A percentile compares a stretch with the other conserved stretches of the same genome.
phyloP scores from a whole-genome alignment of 2,113 vertebrate genomes.

The Pteropus alecto region DNA sequence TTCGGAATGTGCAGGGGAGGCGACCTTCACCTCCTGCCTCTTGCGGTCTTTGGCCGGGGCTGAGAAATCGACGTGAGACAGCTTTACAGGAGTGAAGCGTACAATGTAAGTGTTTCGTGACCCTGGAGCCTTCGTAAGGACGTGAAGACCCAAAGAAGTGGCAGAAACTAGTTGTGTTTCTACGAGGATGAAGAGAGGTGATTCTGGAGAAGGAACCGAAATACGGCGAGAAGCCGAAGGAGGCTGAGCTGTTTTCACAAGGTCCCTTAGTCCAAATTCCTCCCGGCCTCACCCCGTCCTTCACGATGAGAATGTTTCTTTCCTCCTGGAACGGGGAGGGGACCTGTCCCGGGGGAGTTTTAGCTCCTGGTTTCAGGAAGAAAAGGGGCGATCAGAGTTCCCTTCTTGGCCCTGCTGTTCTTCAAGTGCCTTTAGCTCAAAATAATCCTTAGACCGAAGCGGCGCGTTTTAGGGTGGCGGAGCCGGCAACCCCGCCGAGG shows the following conservation, averaged over 20 bases:
- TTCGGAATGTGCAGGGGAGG: too few species aligned
- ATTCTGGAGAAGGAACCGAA: background rate
- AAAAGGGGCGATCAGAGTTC: background rate
- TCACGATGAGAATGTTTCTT: background rate
- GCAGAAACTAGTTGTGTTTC: background rate
- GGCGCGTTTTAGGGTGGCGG: background rate
- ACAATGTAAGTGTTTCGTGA: too few species aligned
- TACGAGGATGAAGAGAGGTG: background rate
- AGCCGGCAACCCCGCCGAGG: background rate
- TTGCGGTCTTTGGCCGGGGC: background rate
- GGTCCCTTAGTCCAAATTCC: background rate
- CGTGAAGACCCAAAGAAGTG: background rate
- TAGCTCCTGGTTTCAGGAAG: background rate
- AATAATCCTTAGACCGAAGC: background rate
- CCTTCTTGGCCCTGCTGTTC: background rate
- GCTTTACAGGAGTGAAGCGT: background rate
- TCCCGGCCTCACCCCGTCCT: background rate
- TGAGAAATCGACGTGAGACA: background rate
- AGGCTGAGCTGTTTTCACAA: background rate
- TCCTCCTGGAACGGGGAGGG: background rate
- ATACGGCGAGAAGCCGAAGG: background rate
- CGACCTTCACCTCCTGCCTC: fast-evolving
- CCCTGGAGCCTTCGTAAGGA: background rate
- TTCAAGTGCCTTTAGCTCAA: background rate
- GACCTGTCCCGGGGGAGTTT: background rate